A percentile compares a stretch with the other conserved stretches of the same genome.
Conservation (phyloP, 1,140 invertebrate species). For the Anadara kagoshimensis region DNA sequence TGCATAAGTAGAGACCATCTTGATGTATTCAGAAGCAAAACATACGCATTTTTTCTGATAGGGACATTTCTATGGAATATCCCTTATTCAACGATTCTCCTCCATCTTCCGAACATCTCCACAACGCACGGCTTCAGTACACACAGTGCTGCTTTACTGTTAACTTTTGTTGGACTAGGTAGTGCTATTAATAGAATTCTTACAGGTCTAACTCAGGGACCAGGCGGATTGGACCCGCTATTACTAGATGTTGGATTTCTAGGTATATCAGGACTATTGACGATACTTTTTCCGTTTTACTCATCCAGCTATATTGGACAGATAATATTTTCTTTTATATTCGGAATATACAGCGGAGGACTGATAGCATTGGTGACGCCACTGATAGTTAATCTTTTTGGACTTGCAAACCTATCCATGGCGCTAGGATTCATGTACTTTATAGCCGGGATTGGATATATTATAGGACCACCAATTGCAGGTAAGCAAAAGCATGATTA, state of each 20-base stretch:
- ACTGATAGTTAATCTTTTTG: slow-evolving; percentile 37
- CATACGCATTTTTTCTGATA: slow-evolving; percentile 16
- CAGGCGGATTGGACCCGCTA: slow-evolving; percentile 38
- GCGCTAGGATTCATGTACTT: slow-evolving; percentile 41
- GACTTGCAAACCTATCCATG: slow-evolving; percentile 41
- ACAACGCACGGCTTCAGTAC: slow-evolving; percentile 13
- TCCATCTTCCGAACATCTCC: slow-evolving; percentile 41
- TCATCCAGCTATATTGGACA: slow-evolving; percentile 34
- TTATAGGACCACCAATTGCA: slow-evolving; percentile 46
- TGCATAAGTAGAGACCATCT: not conserved
- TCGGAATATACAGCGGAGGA: slow-evolving; percentile 47
- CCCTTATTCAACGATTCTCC: slow-evolving; percentile 25
- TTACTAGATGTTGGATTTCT: slow-evolving; percentile 42
- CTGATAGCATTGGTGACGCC: slow-evolving; percentile 33
- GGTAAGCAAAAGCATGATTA: slow-evolving; percentile 29
- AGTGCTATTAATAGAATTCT: slow-evolving; percentile 42
- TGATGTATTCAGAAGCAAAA: slow-evolving; percentile 1
- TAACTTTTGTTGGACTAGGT: slow-evolving; percentile 43
- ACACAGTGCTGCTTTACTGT: slow-evolving; percentile 35
- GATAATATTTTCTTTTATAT: slow-evolving; percentile 32
- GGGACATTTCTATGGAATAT: slow-evolving; percentile 14
- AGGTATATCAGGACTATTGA: slow-evolving; percentile 35
- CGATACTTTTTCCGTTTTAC: slow-evolving; percentile 41
- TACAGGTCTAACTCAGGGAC: slow-evolving; percentile 31
- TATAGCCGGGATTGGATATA: slow-evolving; percentile 33